phyloP scores from a whole-genome alignment of 1,140 invertebrate genomes.

The Ephestia elutella region DNA sequence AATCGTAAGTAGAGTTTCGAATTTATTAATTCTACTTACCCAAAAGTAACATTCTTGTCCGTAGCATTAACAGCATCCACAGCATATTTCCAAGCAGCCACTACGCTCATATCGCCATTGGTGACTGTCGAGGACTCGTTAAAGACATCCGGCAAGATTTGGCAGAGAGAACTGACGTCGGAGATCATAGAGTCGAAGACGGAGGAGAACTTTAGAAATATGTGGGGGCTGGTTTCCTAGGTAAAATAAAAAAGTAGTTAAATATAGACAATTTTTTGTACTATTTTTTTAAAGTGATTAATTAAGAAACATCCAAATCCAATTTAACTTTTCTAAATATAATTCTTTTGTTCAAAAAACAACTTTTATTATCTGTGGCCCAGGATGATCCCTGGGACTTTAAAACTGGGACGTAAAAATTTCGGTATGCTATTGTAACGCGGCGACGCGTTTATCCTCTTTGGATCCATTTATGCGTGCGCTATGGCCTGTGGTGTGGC shows the following conservation, averaged over 20 bases:
- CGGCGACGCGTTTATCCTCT: no score
- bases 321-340: no score
- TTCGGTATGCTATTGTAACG: no score
- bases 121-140: slow-evolving; percentile 14
- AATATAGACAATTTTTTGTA: slow-evolving; percentile 1
- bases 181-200: slow-evolving; percentile 49
- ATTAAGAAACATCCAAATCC: no score
- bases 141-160: slow-evolving; percentile 29
- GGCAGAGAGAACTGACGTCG: slow-evolving; percentile 34
- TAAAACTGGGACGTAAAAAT: no score
- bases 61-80: slow-evolving; percentile 54
- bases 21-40: slow-evolving; percentile 38
- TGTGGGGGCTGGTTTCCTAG: slow-evolving; percentile 35
- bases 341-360: no score
- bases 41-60: slow-evolving; percentile 66
- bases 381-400: no score
- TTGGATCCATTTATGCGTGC: no score
- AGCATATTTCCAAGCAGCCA: slow-evolving; percentile 44
- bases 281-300: no score
- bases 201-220: slow-evolving; percentile 52
- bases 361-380: no score
- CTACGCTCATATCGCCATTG: slow-evolving; percentile 26
- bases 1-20: no score
- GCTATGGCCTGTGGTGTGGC: no score
- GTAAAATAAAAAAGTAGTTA: slow-evolving; percentile 16